Percentiles rank a stretch among this genome's conserved stretches.
Evolutionary conservation across 1,140 invertebrate genomes (phyloP).

Genomic region (Drosophila ohnishii): DNA sequence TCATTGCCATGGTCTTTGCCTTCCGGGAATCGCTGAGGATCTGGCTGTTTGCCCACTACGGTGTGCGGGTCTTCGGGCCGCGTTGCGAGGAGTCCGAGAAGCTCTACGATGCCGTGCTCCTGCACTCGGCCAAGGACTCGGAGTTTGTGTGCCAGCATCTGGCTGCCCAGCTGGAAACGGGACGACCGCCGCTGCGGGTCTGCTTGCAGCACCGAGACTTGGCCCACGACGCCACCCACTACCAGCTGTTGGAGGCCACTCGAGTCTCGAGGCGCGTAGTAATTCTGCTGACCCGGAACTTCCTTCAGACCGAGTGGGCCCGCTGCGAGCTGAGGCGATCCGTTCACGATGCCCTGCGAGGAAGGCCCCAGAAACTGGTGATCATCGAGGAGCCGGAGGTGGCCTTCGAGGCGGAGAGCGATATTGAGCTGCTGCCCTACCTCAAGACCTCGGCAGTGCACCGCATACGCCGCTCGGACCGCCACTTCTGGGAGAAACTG

Average conservation of each 20-base stretch:
- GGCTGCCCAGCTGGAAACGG: constrained; percentile 92
- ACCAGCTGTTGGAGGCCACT: constrained; percentile 91
- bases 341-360: constrained; percentile 91
- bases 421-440: constrained; percentile 93
- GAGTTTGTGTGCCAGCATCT: constrained; percentile 93
- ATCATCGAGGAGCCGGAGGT: constrained; percentile 92
- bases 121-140: constrained; percentile 96
- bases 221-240: constrained; percentile 85
- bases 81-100: constrained; percentile 91
- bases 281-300: constrained; percentile 91
- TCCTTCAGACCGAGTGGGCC: constrained; percentile 93
- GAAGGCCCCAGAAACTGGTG: constrained; percentile 91
- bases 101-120: constrained; percentile 95
- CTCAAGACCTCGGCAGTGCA: constrained; percentile 93
- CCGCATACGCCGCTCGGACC: constrained; percentile 92
- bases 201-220: constrained; percentile 94
- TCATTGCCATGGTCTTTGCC: constrained; percentile 90
- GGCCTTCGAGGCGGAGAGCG: constrained; percentile 88
- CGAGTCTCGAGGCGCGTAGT: constrained; percentile 92
- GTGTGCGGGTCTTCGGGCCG: constrained; percentile 89
- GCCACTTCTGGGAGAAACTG: constrained; percentile 95
- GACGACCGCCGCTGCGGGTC: constrained; percentile 88
- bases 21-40: constrained; percentile 92
- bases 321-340: constrained; percentile 91
- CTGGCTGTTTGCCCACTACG: constrained; percentile 94